Conservation (phyloP, 92 coral and sea anemone species). For the Muricea muricata region DNA sequence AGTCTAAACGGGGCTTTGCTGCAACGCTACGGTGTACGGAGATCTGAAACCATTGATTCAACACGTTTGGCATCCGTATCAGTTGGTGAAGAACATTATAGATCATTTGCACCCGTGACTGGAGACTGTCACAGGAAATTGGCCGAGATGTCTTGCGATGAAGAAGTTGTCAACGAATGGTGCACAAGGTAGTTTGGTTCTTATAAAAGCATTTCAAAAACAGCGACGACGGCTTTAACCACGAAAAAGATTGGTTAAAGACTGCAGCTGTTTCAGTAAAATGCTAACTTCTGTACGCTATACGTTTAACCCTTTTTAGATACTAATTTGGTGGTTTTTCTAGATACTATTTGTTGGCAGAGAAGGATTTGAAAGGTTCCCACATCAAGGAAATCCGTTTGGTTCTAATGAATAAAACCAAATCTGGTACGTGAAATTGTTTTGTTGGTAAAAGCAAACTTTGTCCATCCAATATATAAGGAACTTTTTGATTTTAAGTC, state of each 20-base stretch:
- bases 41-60: slow-evolving; percentile 70
- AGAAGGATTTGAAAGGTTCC: slow-evolving; percentile 78
- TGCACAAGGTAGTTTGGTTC: slow-evolving; percentile 81
- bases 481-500: too few relatives aligned
- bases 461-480: too few relatives aligned
- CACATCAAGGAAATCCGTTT: slow-evolving; percentile 83
- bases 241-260: too few relatives aligned
- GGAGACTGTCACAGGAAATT: slow-evolving; percentile 60
- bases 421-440: too few relatives aligned
- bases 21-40: slow-evolving; percentile 77
- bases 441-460: too few relatives aligned
- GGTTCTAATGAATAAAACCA: slow-evolving; percentile 48
- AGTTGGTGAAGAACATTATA: slow-evolving; percentile 86
- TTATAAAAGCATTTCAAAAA: too few relatives aligned
- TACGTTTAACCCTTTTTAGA: too few relatives aligned
- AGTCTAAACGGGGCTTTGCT: slow-evolving; percentile 61
- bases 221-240: too few relatives aligned
- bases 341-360: slow-evolving; percentile 88
- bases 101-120: slow-evolving; percentile 71
- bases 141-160: slow-evolving; percentile 53
- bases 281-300: too few relatives aligned
- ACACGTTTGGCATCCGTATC: slow-evolving; percentile 75
- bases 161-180: too few relatives aligned
- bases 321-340: background rate
- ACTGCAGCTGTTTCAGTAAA: too few relatives aligned